Evolutionary conservation across 2,888 invertebrate species (phyloP).

Genomic region (Neelides folsomi): DNA sequence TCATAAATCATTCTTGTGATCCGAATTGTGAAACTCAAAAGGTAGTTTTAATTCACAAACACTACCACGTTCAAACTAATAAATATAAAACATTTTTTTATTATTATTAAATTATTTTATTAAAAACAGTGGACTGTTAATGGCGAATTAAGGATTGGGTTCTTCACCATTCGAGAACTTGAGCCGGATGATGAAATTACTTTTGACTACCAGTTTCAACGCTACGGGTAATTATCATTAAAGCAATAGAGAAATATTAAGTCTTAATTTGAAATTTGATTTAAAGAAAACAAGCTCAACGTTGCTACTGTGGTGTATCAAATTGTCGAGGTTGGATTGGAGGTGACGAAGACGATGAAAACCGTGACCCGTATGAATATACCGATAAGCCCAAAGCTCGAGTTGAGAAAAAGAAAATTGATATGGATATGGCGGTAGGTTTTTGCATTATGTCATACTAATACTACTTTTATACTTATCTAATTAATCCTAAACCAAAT

Average conservation of each 20-base stretch:
- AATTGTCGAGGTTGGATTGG: constrained; percentile 94
- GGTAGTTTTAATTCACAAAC: constrained; percentile 38
- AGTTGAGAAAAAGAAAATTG: constrained; percentile 24
- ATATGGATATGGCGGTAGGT: constrained; percentile 49
- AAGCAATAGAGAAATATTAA: not conserved
- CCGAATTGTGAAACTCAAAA: constrained; percentile 98
- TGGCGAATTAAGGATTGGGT: constrained; percentile 85
- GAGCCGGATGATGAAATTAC: constrained; percentile 85
- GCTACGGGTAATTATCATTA: constrained; percentile 71
- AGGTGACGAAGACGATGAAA: constrained; percentile 58
- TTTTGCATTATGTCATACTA: not conserved
- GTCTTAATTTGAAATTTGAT: not conserved
- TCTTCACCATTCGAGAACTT: constrained; percentile 79
- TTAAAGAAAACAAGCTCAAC: constrained; percentile 80
- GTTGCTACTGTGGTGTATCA: constrained; percentile 79
- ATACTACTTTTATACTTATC: too few species aligned
- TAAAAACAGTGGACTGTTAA: constrained; percentile 65
- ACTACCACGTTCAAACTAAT: not conserved
- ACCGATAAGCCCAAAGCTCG: constrained; percentile 23
- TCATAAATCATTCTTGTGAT: constrained; percentile 98
- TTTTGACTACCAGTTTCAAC: constrained; percentile 95
- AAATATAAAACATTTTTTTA: not conserved
- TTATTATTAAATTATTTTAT: constrained; percentile 6
- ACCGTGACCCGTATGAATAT: constrained; percentile 38
- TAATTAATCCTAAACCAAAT: too few species aligned